These are phyloP conservation scores for Brachionus sp. DNA, from an alignment of 1,140 invertebrate species.

Conservation along the genomic window DNA sequence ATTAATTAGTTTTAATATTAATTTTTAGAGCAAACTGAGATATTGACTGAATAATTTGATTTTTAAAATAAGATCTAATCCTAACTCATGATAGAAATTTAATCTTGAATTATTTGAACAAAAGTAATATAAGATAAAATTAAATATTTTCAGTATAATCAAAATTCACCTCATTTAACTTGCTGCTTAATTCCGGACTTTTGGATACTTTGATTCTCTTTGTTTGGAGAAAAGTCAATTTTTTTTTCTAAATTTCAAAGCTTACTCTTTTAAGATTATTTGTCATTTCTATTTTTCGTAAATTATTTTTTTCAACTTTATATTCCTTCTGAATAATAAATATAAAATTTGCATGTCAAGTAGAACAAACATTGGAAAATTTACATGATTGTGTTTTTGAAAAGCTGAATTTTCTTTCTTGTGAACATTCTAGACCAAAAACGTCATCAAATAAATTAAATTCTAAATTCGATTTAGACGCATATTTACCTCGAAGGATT, in stretches of 20 bases:
- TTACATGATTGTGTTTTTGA: neutral
- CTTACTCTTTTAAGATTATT: neutral
- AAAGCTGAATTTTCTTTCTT: neutral
- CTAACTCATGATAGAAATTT: neutral
- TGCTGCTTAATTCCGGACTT: neutral
- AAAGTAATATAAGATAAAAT: neutral
- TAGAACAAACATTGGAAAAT: neutral
- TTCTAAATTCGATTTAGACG: neutral
- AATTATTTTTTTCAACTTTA: neutral
- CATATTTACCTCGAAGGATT: neutral
- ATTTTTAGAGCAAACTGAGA: neutral
- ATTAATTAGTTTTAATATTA: neutral
- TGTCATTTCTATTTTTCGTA: neutral
- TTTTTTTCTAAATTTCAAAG: neutral
- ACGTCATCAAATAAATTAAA: neutral
- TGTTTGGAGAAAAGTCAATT: neutral
- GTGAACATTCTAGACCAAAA: neutral
- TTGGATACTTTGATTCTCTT: neutral
- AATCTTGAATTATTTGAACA: neutral
- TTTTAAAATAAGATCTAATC: neutral
- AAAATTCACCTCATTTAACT: slow-evolving; percentile 3
- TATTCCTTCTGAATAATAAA: neutral
- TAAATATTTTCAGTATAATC: neutral
- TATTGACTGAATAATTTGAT: neutral
- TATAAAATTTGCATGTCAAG: neutral